Conservation (phyloP, 2,113 vertebrate species). For the Puma concolor region DNA sequence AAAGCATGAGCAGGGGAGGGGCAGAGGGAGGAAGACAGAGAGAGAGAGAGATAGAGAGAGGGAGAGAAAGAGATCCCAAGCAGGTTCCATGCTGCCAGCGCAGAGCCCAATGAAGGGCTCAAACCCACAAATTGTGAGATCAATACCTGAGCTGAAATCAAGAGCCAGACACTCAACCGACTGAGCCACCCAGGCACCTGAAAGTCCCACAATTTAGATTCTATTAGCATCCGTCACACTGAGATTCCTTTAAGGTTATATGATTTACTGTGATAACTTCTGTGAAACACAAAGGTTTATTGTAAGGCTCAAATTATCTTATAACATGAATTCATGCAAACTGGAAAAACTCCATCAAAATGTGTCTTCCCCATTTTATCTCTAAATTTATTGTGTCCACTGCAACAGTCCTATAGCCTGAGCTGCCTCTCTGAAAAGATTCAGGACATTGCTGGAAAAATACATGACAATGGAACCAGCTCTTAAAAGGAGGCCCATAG, state of each 20-base stretch:
- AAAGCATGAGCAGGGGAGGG: too few species aligned
- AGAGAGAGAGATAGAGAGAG: too few species aligned
- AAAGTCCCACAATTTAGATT: neutral
- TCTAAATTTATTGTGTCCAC: neutral
- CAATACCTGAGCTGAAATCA: too few species aligned
- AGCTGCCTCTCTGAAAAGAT: neutral
- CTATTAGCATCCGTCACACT: neutral
- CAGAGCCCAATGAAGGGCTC: too few species aligned
- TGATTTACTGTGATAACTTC: neutral
- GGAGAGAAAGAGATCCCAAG: too few species aligned
- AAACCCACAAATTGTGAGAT: too few species aligned
- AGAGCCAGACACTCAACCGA: too few species aligned
- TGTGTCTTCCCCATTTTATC: neutral
- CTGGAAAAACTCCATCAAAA: neutral
- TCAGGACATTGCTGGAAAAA: neutral
- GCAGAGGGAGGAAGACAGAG: too few species aligned
- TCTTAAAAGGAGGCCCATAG: neutral
- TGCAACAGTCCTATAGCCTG: neutral
- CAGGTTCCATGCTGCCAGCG: too few species aligned
- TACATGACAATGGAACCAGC: neutral
- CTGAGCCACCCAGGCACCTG: too few species aligned
- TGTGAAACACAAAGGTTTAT: neutral
- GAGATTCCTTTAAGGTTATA: neutral
- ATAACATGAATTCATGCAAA: neutral
- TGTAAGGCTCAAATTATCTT: neutral